Base-by-base conservation (phyloP, 2,888 invertebrate genomes). In the Vanessa cardui region DNA sequence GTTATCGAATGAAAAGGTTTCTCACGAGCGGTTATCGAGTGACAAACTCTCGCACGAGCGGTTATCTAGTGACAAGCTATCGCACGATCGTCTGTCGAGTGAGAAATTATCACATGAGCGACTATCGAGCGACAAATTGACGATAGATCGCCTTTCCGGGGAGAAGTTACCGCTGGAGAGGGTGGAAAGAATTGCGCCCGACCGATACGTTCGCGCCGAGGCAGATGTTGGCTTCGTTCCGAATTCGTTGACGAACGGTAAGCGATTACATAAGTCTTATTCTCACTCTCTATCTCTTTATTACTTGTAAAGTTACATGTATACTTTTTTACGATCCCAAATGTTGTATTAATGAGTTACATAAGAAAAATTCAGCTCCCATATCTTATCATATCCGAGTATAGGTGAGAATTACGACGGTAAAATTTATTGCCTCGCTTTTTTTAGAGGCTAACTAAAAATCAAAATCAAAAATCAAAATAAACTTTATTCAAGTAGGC, bases 201-300 rank as follows among this genome's bases (percentile, higher is more conserved):
- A 80, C 66, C 73, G 82, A 26, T 90, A 83, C 72, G 84, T 91
- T 44, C 76, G 85, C 33, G 92, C 91, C 0, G 92, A 92, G 72
- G 92, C 92, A 7, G 92, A 92, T 50, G 90, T 92, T 18, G 91
- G 91, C 0, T 88, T 89, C 8, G 90, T 74, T 44, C 73, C 70
- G n/a, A 76, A 73, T 46, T 70, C 71, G 15, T 58, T 74, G 9
- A 85, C 87, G 9, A 87, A 85, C 64, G 85, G 91, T 91, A 39
- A 87, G 85, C 76, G 26, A 8, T 49, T 65, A 46, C 76, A 16
- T 52, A 44, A n/a, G 20, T 39, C 21, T n/a, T 15, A 50, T n/a
- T n/a, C n/a, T n/a, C n/a, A n/a, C n/a, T n/a, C n/a, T n/a, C n/a
- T n/a, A n/a, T n/a, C n/a, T 62, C n/a, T 18, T 52, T 49, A 20